These are phyloP conservation scores for Phragmatobia fuliginosa DNA, from an alignment of 2,888 invertebrate genomes.

Conservation along the genomic window DNA sequence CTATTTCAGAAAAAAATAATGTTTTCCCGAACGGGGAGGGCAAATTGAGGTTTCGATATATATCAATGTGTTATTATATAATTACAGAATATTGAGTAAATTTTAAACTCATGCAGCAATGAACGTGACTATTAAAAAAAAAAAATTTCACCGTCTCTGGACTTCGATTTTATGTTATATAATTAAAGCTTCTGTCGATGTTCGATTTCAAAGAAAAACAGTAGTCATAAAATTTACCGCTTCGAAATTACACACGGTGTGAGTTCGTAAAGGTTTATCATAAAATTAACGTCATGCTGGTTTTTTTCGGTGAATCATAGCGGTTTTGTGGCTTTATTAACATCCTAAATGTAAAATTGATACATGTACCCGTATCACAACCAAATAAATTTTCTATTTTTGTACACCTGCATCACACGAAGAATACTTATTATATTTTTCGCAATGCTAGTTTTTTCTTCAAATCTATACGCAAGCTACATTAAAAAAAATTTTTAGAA, in stretches of 20 bases:
- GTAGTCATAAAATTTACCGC: conserved; percentile 12
- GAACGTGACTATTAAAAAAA: neutral
- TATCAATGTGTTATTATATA: too few relatives aligned
- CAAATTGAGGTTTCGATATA: too few relatives aligned
- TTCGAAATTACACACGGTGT: conserved; percentile 1
- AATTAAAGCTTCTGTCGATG: neutral
- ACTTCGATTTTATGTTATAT: neutral
- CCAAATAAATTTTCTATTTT: neutral
- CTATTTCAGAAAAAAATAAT: neutral
- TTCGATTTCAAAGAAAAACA: conserved; percentile 42
- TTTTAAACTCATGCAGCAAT: neutral
- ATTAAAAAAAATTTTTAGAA: too few relatives aligned
- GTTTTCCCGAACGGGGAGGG: neutral
- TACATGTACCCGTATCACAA: neutral
- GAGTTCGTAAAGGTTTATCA: neutral
- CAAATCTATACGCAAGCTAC: too few relatives aligned
- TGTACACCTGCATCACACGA: too few relatives aligned
- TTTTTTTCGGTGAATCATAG: conserved; percentile 8
- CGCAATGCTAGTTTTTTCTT: neutral
- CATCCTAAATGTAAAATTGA: neutral
- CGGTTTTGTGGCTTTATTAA: conserved; percentile 3
- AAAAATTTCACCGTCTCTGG: neutral
- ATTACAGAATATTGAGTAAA: neutral
- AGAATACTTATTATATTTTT: neutral
- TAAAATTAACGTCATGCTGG: neutral